These are phyloP conservation scores for Naja naja DNA, from an alignment of 2,113 vertebrate species.

Conservation along the genomic window DNA sequence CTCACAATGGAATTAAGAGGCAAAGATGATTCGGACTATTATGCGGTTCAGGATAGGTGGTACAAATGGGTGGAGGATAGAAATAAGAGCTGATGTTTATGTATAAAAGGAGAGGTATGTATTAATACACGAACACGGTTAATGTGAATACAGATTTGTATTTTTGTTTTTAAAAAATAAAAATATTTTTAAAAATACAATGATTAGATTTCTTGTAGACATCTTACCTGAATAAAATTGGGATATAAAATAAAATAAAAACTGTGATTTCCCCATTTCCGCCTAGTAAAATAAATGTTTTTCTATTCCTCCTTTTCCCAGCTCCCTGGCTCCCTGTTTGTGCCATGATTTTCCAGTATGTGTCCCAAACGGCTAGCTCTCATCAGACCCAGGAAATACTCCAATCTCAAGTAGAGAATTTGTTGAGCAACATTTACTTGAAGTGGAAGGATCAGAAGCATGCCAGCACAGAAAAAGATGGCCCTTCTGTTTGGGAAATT, in stretches of 20 bases:
- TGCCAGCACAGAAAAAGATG: neutral
- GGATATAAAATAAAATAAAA: neutral
- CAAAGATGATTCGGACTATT: no score
- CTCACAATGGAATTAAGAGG: no score
- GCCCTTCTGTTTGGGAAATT: slow-evolving; percentile 70
- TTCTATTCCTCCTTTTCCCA: slow-evolving; percentile 39
- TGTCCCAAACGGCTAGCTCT: slow-evolving; percentile 79
- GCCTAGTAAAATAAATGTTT: neutral
- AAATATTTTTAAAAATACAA: no score
- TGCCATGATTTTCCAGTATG: slow-evolving; percentile 76
- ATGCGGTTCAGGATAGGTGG: no score
- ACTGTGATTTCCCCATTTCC: neutral
- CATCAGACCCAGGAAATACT: slow-evolving; percentile 78
- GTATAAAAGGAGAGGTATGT: no score
- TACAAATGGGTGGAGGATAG: no score
- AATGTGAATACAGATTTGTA: no score
- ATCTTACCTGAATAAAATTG: neutral
- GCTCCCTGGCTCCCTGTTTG: slow-evolving; percentile 84
- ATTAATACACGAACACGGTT: no score
- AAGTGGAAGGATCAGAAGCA: slow-evolving; percentile 54
- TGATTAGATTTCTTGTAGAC: neutral
- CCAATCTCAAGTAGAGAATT: slow-evolving; percentile 83
- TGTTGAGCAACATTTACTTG: slow-evolving; percentile 74
- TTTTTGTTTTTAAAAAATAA: no score
- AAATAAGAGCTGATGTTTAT: no score